Conservation (phyloP, 2,113 vertebrate species). For the Chionis minor region DNA sequence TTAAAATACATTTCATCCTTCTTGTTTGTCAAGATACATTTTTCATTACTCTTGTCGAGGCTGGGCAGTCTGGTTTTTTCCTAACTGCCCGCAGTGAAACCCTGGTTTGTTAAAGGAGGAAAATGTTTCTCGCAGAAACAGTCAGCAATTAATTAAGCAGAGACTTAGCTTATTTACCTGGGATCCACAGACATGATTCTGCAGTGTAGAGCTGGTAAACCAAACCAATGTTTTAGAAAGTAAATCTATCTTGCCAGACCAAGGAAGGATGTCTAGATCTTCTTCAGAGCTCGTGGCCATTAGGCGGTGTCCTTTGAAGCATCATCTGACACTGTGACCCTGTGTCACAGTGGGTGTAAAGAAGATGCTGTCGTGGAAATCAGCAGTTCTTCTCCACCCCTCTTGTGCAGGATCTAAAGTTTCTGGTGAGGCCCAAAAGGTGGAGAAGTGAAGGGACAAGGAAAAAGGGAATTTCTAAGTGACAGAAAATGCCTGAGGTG, state of each 20-base stretch:
- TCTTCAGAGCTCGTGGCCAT: background rate
- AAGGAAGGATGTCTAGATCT: background rate
- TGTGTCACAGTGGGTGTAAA: background rate
- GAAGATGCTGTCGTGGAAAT: background rate
- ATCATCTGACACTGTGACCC: background rate
- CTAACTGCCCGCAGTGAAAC: background rate
- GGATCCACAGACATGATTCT: background rate
- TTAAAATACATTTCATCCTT: background rate
- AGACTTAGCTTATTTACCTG: background rate
- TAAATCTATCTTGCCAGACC: background rate
- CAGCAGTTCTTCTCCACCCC: background rate
- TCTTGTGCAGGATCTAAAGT: background rate
- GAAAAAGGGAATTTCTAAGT: background rate
- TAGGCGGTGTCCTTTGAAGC: background rate
- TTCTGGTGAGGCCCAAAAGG: background rate
- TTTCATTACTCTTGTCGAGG: background rate
- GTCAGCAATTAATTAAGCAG: background rate
- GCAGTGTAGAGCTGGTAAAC: background rate
- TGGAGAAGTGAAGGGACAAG: fast-evolving
- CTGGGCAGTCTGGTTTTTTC: background rate
- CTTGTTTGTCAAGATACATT: background rate
- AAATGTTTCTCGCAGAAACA: background rate
- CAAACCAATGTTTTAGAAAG: background rate
- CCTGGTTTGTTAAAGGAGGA: background rate
- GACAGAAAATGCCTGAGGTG: background rate